phyloP scores from a whole-genome alignment of 1,140 invertebrate genomes.

The Microplitis mediator region DNA sequence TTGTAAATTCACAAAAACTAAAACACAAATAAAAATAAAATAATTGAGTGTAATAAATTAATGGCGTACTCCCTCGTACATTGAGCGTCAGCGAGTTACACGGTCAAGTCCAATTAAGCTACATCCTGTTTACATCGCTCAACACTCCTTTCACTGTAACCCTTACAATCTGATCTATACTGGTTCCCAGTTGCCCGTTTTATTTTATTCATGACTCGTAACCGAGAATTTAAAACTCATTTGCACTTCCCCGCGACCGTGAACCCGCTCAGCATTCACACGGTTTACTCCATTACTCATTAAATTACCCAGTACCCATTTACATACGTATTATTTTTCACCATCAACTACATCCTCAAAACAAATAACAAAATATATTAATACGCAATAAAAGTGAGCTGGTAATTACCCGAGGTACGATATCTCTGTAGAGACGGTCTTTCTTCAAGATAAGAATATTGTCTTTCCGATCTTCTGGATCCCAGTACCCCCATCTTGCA shows the following conservation, averaged over 20 bases:
- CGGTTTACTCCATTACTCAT: neutral
- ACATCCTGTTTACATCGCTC: constrained; percentile 50
- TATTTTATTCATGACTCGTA: neutral
- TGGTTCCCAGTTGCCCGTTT: constrained; percentile 15
- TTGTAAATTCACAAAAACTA: too few relatives aligned
- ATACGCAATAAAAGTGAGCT: too few relatives aligned
- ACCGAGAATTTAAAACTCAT: neutral
- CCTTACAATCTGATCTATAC: constrained; percentile 42
- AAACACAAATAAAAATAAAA: neutral
- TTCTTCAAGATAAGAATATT: constrained; percentile 77
- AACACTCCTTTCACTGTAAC: constrained; percentile 41
- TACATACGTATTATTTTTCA: too few relatives aligned
- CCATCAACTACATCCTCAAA: too few relatives aligned
- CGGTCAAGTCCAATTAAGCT: constrained; percentile 47
- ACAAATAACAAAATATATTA: too few relatives aligned
- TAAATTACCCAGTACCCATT: too few relatives aligned
- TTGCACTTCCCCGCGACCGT: neutral
- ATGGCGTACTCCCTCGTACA: neutral
- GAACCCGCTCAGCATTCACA: constrained; percentile 1
- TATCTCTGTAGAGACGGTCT: constrained; percentile 62
- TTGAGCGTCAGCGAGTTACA: neutral
- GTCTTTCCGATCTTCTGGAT: constrained; percentile 78
- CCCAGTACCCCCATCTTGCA: constrained; percentile 84
- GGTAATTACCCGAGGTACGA: constrained; percentile 60
- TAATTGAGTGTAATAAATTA: neutral